phyloP scores from a whole-genome alignment of 1,140 invertebrate genomes.

The Aphaenogaster rudis region DNA sequence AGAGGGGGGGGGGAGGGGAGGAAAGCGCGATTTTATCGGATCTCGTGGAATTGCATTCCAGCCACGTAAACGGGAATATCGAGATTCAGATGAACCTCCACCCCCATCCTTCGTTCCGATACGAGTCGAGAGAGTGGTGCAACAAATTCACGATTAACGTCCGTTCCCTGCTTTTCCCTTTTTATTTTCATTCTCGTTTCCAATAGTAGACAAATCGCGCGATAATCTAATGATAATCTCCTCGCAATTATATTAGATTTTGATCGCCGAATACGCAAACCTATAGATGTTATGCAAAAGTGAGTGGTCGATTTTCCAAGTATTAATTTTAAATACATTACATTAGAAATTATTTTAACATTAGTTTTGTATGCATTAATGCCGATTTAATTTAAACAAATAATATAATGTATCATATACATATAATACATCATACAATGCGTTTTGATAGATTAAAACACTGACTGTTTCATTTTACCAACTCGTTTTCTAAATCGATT shows the following conservation, averaged over 20 bases:
- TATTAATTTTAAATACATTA: not conserved
- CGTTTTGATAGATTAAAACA: not conserved
- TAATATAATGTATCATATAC: constrained; percentile 1
- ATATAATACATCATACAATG: not conserved
- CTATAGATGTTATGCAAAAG: not conserved
- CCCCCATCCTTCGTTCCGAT: constrained; percentile 13
- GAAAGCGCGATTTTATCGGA: constrained; percentile 68
- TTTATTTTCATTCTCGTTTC: constrained; percentile 14
- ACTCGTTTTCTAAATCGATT: not conserved
- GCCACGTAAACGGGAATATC: constrained; percentile 74
- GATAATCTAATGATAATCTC: constrained; percentile 6
- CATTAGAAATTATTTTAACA: not conserved
- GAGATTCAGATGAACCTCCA: constrained; percentile 61
- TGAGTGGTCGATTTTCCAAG: not conserved
- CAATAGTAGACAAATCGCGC: constrained; percentile 36
- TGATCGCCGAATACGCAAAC: not conserved
- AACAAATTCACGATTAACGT: constrained; percentile 56
- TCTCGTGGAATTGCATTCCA: constrained; percentile 70
- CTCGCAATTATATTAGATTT: constrained; percentile 10
- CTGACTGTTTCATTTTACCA: not conserved
- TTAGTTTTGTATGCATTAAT: not conserved
- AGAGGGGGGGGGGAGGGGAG: not conserved
- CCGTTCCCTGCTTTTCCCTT: not conserved
- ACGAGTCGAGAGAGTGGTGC: constrained; percentile 39
- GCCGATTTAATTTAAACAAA: constrained; percentile 9